Evolutionary conservation across 1,140 invertebrate genomes (phyloP).

Genomic region (Cyphomyrmex costatus): DNA sequence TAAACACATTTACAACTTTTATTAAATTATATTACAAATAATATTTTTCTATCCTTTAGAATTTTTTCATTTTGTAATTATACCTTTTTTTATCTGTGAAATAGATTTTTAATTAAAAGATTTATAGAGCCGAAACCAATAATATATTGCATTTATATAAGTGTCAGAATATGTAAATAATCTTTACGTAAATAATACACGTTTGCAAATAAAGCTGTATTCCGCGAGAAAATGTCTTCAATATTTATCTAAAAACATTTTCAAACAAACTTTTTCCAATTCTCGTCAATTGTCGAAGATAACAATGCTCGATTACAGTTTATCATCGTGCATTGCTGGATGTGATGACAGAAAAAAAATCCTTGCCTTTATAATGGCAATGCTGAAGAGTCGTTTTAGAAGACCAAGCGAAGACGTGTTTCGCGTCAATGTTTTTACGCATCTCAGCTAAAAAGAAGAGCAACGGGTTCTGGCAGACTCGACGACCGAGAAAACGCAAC

Average conservation of each 20-base stretch:
- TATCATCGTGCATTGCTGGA: neutral
- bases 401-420: conserved; percentile 9
- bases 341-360: neutral
- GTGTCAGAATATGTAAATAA: conserved; percentile 2
- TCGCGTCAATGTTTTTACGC: conserved; percentile 35
- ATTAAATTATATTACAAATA: neutral
- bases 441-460: conserved; percentile 22
- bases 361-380: neutral
- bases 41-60: neutral
- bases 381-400: conserved; percentile 4
- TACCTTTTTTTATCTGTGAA: neutral
- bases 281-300: conserved; percentile 20
- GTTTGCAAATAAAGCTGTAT: neutral
- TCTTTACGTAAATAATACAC: neutral
- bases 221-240: neutral
- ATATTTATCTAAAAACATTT: conserved; percentile 15
- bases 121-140: neutral
- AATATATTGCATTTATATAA: neutral
- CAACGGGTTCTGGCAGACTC: conserved; percentile 9
- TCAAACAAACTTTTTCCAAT: conserved; percentile 15
- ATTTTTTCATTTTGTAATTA: neutral
- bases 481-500: conserved; percentile 13
- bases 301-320: conserved; percentile 30
- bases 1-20: neutral
- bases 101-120: conserved; percentile 5